Evolutionary conservation across 2,797 vertebrate genomes (phyloP).

Genomic region (Poecilia picta): DNA sequence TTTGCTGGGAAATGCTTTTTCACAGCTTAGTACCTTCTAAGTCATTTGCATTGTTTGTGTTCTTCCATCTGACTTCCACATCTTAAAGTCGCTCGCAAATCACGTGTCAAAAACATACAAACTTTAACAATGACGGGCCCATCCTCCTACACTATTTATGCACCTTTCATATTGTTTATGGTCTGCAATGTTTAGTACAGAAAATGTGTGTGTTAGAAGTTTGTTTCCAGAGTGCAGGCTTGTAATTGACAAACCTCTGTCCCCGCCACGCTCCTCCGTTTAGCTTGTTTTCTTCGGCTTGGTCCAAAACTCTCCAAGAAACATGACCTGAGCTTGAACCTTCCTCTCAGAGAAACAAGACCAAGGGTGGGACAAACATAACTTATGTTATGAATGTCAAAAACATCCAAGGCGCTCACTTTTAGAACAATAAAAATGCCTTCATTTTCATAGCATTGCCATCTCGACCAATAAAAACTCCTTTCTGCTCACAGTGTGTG

Average conservation of each 20-base stretch:
- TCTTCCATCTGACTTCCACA: slow-evolving; percentile 15
- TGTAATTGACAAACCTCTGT: slow-evolving; percentile 77
- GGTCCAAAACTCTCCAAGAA: slow-evolving; percentile 72
- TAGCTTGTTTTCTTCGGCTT: slow-evolving; percentile 62
- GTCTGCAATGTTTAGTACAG: slow-evolving; percentile 15
- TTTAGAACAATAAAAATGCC: slow-evolving; percentile 10
- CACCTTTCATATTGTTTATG: not conserved
- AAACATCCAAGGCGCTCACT: slow-evolving; percentile 2
- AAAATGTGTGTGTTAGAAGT: slow-evolving; percentile 72
- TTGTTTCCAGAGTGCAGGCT: slow-evolving; percentile 70
- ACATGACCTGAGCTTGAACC: slow-evolving; percentile 75
- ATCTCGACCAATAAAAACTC: slow-evolving; percentile 1
- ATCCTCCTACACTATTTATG: slow-evolving; percentile 23
- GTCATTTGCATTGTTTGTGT: slow-evolving; percentile 37
- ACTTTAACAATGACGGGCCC: slow-evolving; percentile 10
- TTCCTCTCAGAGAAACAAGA: slow-evolving; percentile 39
- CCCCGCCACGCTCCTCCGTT: slow-evolving; percentile 65
- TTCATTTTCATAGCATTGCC: slow-evolving; percentile 1
- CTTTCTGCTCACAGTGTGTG: not conserved
- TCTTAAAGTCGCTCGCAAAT: slow-evolving; percentile 29
- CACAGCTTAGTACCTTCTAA: slow-evolving; percentile 37
- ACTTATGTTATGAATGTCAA: slow-evolving; percentile 33
- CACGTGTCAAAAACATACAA: slow-evolving; percentile 43
- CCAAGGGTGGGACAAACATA: slow-evolving; percentile 60
- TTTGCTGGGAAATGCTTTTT: not conserved